These are phyloP conservation scores for Cassiopea andromeda DNA, from an alignment of 30 jellyfish, hydroid and myxozoan species.

Conservation along the genomic window DNA sequence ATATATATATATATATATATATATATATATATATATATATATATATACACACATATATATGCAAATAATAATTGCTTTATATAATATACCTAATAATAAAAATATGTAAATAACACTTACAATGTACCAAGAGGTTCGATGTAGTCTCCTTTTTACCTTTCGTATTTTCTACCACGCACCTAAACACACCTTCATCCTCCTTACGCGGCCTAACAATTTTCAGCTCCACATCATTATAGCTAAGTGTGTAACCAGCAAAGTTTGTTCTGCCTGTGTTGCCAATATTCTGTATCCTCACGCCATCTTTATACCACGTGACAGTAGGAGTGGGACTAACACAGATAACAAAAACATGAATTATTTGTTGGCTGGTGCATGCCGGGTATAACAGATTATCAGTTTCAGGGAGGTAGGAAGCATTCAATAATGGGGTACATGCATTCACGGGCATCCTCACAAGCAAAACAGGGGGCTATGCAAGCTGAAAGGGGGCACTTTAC, in stretches of 20 bases:
- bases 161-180: conserved; percentile 35
- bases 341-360: too few relatives aligned
- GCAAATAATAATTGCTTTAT: too few relatives aligned
- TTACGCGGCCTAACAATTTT: conserved; percentile 64
- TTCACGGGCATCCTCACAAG: too few relatives aligned
- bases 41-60: too few relatives aligned
- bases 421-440: too few relatives aligned
- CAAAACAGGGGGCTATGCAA: too few relatives aligned
- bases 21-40: too few relatives aligned
- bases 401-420: too few relatives aligned
- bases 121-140: conserved; percentile 63
- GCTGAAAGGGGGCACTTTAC: too few relatives aligned
- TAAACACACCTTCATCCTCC: conserved; percentile 72
- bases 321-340: conserved; percentile 63
- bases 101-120: conserved; percentile 10
- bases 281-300: conserved; percentile 32
- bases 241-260: conserved; percentile 61
- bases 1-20: too few relatives aligned
- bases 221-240: conserved; percentile 67
- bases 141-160: conserved; percentile 13
- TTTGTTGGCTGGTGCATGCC: too few relatives aligned
- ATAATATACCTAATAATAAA: not conserved
- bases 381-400: too few relatives aligned
- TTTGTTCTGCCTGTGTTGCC: conserved; percentile 33
- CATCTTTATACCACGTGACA: conserved; percentile 73